A percentile compares a stretch with the other conserved stretches of the same genome.
Evolutionary conservation across 1,140 invertebrate species (phyloP).

Genomic region (Ceratina japonica): DNA sequence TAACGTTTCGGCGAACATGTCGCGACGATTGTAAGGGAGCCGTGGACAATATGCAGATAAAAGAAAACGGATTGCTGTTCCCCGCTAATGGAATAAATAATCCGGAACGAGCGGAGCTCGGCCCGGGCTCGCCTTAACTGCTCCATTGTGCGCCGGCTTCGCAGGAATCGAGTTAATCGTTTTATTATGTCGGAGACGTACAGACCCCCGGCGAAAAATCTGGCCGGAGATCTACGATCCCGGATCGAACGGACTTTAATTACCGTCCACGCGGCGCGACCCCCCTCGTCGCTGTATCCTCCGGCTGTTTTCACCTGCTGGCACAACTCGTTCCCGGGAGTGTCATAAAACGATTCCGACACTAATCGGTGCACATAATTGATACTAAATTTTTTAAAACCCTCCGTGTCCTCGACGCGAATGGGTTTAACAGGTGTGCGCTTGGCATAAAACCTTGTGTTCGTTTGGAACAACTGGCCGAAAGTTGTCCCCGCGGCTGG

Average conservation of each 20-base stretch:
- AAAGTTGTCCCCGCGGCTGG: not conserved
- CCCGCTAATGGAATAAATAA: conserved; percentile 63
- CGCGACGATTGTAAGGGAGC: not conserved
- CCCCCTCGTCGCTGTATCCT: not conserved
- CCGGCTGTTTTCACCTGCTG: not conserved
- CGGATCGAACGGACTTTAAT: conserved; percentile 28
- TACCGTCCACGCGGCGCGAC: conserved; percentile 6
- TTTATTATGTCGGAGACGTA: conserved; percentile 53
- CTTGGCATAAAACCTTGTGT: not conserved
- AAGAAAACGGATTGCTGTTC: conserved; percentile 17
- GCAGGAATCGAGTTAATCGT: conserved; percentile 61
- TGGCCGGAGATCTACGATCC: not conserved
- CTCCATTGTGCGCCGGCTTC: conserved; percentile 56
- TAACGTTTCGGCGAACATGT: conserved; percentile 26
- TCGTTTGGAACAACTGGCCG: conserved; percentile 11
- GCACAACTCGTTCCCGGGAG: not conserved
- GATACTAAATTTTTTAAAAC: too few relatives aligned
- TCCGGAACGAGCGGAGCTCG: conserved; percentile 47
- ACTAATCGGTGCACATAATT: too few relatives aligned
- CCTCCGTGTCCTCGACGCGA: too few relatives aligned
- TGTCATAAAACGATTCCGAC: too few relatives aligned
- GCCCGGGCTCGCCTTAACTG: conserved; percentile 40
- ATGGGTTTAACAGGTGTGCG: not conserved
- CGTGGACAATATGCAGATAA: conserved; percentile 25
- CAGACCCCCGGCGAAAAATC: not conserved